These are phyloP conservation scores for Campoplex nolae DNA, from an alignment of 2,888 invertebrate species.

Conservation along the genomic window DNA sequence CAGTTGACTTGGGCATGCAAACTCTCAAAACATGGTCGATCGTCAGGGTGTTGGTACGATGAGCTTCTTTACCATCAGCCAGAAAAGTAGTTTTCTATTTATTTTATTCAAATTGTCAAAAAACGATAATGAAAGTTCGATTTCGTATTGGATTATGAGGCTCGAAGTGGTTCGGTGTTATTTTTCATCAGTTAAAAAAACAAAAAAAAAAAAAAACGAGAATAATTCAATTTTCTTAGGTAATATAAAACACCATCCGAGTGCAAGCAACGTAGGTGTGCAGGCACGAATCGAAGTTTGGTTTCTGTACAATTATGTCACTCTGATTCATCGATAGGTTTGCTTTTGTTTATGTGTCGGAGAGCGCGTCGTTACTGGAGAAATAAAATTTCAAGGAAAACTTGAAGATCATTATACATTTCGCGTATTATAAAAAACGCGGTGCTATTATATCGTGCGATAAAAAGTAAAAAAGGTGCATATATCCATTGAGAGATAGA, in stretches of 20 bases:
- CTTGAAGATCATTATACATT: conserved; percentile 25
- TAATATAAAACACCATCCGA: not conserved
- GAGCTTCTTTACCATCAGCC: conserved; percentile 24
- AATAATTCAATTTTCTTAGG: not conserved
- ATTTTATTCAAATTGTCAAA: not conserved
- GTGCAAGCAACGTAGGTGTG: not conserved
- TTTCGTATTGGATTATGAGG: not conserved
- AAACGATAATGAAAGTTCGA: not conserved
- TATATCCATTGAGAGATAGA: conserved; percentile 33
- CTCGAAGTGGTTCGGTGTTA: not conserved
- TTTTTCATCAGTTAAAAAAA: not conserved
- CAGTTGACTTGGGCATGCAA: not conserved
- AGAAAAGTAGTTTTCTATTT: not conserved
- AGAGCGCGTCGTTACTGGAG: not conserved
- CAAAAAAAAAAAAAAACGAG: not conserved
- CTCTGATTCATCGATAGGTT: conserved; percentile 13
- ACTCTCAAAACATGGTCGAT: not conserved
- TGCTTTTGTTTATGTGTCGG: conserved; percentile 28
- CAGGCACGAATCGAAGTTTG: not conserved
- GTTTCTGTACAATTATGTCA: conserved; percentile 56
- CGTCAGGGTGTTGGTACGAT: not conserved
- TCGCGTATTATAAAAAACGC: not conserved
- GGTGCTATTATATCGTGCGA: not conserved
- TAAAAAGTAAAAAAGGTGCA: conserved; percentile 5
- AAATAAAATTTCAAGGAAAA: conserved; percentile 19